phyloP scores from a whole-genome alignment of 2,797 vertebrate genomes.

The Euthynnus affinis region DNA sequence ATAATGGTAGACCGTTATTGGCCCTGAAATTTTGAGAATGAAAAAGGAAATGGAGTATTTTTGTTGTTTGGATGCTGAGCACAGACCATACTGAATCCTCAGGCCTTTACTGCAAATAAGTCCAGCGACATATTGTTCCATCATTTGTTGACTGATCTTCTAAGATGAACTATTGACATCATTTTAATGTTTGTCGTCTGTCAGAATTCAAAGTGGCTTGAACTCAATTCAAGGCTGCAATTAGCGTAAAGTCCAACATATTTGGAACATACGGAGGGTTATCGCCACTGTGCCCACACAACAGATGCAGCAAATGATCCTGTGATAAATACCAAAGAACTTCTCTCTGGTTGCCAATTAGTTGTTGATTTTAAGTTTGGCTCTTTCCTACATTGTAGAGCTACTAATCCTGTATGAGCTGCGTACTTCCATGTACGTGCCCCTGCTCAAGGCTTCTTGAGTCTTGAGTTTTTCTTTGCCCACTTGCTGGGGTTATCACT shows the following conservation, averaged over 20 bases:
- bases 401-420: conserved; percentile 3
- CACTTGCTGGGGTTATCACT: no score
- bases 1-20: conserved; percentile 36
- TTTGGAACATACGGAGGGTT: conserved; percentile 58
- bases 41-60: conserved; percentile 11
- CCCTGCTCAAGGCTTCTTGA: not conserved
- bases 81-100: conserved; percentile 10
- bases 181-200: not conserved
- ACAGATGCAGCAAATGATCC: conserved; percentile 55
- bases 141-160: conserved; percentile 15
- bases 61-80: conserved; percentile 31
- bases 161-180: conserved; percentile 14
- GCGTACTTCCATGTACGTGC: not conserved
- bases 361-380: conserved; percentile 1
- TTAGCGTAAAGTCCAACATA: conserved; percentile 36
- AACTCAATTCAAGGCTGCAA: not conserved
- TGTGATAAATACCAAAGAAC: conserved; percentile 34
- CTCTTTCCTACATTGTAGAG: conserved; percentile 3
- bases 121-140: not conserved
- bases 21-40: conserved; percentile 17
- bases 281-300: conserved; percentile 38
- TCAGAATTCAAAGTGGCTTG: conserved; percentile 10
- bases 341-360: conserved; percentile 29
- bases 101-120: conserved; percentile 18
- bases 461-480: no score